Conservation (phyloP, 2,888 invertebrate genomes). For the Cantharis lateralis region DNA sequence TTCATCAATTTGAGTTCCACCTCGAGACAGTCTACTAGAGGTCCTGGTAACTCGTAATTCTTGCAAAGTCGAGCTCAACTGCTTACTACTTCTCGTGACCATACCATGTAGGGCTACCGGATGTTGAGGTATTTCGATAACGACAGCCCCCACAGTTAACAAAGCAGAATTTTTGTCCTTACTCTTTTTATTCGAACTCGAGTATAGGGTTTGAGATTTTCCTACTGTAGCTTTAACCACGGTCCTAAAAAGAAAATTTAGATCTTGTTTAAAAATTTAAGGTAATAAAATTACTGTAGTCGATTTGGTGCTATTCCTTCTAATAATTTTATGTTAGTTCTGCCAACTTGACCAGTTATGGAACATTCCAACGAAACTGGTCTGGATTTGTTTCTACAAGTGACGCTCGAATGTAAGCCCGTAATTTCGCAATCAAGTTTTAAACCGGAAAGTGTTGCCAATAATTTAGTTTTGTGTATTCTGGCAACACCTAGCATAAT, state of each 20-base stretch:
- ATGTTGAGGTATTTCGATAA: conserved; percentile 97
- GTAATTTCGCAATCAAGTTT: conserved; percentile 95
- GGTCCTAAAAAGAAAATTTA: conserved; percentile 63
- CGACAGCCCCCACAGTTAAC: conserved; percentile 85
- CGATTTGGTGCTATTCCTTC: conserved; percentile 90
- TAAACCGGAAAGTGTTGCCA: conserved; percentile 90
- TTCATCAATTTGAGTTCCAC: conserved; percentile 52
- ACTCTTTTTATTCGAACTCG: conserved; percentile 75
- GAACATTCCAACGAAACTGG: conserved; percentile 77
- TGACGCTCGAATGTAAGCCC: conserved; percentile 87
- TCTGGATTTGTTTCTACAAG: conserved; percentile 83
- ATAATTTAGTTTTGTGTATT: conserved; percentile 82
- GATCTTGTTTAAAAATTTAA: background rate
- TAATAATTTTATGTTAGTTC: conserved; percentile 88
- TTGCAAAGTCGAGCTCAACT: conserved; percentile 86
- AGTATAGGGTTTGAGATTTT: conserved; percentile 90
- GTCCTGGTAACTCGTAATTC: conserved; percentile 83
- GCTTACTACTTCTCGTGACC: conserved; percentile 93
- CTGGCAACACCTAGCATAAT: conserved; percentile 87
- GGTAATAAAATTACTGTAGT: conserved; percentile 64
- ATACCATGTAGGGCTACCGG: conserved; percentile 97
- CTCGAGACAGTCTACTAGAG: conserved; percentile 73
- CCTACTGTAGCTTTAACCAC: conserved; percentile 92
- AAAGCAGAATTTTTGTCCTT: conserved; percentile 82
- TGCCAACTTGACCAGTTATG: conserved; percentile 86